Conservation (phyloP, 2,797 vertebrate species). For the Molossus molossus region DNA sequence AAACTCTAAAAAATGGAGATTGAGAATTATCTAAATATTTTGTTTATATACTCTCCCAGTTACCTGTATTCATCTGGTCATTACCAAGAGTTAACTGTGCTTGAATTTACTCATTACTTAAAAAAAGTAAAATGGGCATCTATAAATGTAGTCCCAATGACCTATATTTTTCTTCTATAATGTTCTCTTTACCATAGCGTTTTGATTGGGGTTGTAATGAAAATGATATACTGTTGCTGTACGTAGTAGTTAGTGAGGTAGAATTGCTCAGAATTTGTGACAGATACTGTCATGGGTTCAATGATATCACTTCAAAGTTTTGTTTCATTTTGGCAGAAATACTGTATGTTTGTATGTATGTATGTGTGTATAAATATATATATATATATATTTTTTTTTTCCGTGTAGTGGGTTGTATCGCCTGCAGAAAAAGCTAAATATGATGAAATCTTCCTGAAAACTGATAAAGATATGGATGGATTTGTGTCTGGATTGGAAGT, state of each 20-base stretch:
- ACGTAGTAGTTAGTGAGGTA: background rate
- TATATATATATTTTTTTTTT: conserved; percentile 20
- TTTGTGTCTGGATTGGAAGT: conserved; percentile 98
- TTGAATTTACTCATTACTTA: conserved; percentile 66
- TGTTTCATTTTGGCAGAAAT: conserved; percentile 67
- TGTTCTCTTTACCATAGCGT: conserved; percentile 29
- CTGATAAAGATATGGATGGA: conserved; percentile 97
- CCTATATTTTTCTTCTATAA: conserved; percentile 52
- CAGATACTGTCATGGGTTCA: background rate
- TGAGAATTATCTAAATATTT: conserved; percentile 66
- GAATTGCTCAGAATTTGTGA: conserved; percentile 54
- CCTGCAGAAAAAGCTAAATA: conserved; percentile 96
- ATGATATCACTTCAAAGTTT: conserved; percentile 33
- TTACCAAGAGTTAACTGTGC: conserved; percentile 75
- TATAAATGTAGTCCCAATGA: conserved; percentile 38
- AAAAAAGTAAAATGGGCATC: conserved; percentile 40
- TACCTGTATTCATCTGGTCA: background rate
- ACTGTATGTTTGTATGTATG: background rate
- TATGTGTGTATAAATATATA: background rate
- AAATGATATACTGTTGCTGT: background rate
- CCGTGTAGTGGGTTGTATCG: conserved; percentile 96
- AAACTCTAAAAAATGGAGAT: conserved; percentile 55
- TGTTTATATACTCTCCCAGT: conserved; percentile 49
- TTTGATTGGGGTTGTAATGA: background rate
- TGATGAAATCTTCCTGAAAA: conserved; percentile 97